Evolutionary conservation across 2,797 vertebrate species (phyloP).

Genomic region (Silurus aristotelis): DNA sequence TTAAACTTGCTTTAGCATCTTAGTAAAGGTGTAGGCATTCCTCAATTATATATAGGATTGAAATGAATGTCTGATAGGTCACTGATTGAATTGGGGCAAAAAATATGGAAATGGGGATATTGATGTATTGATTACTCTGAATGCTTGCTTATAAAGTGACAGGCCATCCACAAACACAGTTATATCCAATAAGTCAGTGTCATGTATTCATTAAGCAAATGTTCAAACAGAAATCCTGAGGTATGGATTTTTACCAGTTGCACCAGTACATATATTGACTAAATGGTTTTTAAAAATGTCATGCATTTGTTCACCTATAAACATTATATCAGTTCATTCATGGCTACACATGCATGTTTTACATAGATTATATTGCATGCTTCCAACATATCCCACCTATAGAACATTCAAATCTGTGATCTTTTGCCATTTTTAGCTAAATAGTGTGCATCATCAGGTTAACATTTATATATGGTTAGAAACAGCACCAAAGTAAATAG

Average conservation of each 20-base stretch:
- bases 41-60: constrained; percentile 27
- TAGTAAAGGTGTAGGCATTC: constrained; percentile 30
- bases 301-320: neutral
- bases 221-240: neutral
- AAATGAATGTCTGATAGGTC: constrained; percentile 15
- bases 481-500: neutral
- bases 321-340: neutral
- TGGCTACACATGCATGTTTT: neutral
- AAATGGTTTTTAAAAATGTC: neutral
- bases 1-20: constrained; percentile 47
- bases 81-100: constrained; percentile 19
- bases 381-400: neutral
- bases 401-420: neutral
- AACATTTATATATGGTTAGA: neutral
- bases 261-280: neutral
- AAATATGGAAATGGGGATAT: constrained; percentile 33
- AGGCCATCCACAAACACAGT: neutral
- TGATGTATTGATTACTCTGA: constrained; percentile 11
- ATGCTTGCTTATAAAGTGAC: neutral
- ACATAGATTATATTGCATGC: neutral
- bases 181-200: neutral
- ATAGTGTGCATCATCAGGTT: neutral
- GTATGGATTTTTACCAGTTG: neutral
- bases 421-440: neutral
- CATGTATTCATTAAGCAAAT: neutral